Evolutionary conservation across 2,888 invertebrate genomes (phyloP), one percentile per base, ranked within the genome.

Genomic region (Ganaspis brasiliensis): DNA sequence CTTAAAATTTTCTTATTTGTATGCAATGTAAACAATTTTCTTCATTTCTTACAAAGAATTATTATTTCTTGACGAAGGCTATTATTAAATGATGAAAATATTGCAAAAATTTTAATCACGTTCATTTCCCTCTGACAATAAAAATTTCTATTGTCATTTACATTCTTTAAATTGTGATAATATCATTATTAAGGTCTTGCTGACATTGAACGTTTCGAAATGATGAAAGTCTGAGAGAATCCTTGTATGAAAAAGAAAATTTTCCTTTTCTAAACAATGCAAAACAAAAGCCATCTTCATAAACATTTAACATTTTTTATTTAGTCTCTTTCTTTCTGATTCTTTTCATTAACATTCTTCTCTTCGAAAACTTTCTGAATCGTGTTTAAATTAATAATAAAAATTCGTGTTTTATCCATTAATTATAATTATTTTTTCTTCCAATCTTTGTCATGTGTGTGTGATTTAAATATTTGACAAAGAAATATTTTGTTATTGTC

Each of bases 191-290:
- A 67, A 67, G 2, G 21, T 37, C 40, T 67, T n/a, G n/a, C 21
- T 67, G 67, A 45, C 67, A 67, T 67, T 67, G 67, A 67, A 21
- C 21, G n/a, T 26, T 49, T 24, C n/a, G 10, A 67, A 67, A 45
- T 24, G n/a, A 16, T 10, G 37, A n/a, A n/a, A n/a, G n/a, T n/a
- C n/a, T n/a, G n/a, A n/a, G n/a, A 40, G n/a, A 67, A 45, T 45
- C 40, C 40, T 40, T 67, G 9, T n/a, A 3, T 24, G 37, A 37
- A 63, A 67, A 67, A 67, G n/a, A 63, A 19, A 67, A n/a, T 67
- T 67, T 40, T 67, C 24, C 67, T 12, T 67, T 19, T 52, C 52
- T 52, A 49, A n/a, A 6, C n/a, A n/a, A 19, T 19, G 19, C 52
- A 52, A 52, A 19, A 52, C 1, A 8, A 49, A 49, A n/a, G 12